Evolutionary conservation across 2,797 vertebrate genomes (phyloP).

Genomic region (Leptatherina wallacei): DNA sequence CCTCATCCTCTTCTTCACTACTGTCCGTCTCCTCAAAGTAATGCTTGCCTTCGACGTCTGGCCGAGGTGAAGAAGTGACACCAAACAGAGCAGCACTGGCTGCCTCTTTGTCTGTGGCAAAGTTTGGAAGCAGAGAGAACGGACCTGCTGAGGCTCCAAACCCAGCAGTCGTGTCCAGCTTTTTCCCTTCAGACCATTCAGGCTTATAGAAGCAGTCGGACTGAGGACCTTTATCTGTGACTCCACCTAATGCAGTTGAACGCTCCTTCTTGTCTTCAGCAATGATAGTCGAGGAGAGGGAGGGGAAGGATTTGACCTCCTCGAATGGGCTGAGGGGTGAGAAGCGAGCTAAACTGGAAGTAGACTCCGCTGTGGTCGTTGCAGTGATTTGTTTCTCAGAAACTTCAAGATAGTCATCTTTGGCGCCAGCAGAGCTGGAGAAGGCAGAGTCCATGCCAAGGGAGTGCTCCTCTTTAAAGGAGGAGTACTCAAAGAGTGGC

Average conservation of each 20-base stretch:
- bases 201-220: constrained; percentile 85
- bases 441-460: constrained; percentile 76
- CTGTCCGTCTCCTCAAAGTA: constrained; percentile 87
- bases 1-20: constrained; percentile 85
- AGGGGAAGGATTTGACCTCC: constrained; percentile 81
- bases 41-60: constrained; percentile 81
- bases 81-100: constrained; percentile 85
- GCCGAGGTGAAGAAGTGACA: constrained; percentile 83
- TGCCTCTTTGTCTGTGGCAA: constrained; percentile 78
- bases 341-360: constrained; percentile 83
- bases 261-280: constrained; percentile 78
- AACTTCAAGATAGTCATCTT: constrained; percentile 94
- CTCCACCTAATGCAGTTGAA: constrained; percentile 52
- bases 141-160: constrained; percentile 63
- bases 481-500: constrained; percentile 85
- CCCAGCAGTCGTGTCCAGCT: constrained; percentile 62
- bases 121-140: constrained; percentile 72
- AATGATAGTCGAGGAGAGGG: constrained; percentile 68
- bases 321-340: constrained; percentile 85
- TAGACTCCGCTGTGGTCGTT: constrained; percentile 79
- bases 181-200: constrained; percentile 74
- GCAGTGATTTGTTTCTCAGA: constrained; percentile 83
- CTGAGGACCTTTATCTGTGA: constrained; percentile 79
- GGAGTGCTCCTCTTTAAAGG: constrained; percentile 85
- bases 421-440: constrained; percentile 75